Base-by-base conservation (phyloP, 2,113 vertebrate genomes). In the Prunella himalayana region DNA sequence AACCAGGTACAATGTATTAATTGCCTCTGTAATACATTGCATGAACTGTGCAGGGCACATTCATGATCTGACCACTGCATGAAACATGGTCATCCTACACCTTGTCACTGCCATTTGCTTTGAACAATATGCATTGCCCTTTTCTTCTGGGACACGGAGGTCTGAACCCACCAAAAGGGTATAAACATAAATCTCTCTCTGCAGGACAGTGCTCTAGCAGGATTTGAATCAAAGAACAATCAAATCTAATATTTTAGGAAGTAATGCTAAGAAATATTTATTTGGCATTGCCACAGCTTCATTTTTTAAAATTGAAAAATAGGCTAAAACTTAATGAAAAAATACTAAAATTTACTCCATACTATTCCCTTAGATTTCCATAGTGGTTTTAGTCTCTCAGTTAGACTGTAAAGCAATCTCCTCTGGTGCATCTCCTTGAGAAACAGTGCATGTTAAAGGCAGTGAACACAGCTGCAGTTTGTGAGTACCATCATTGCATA, bases 21-120 rank as follows among this genome's bases (percentile, higher is more conserved):
- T 7, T 47, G 25, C 60, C 33, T 72, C 30, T 6, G 0, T 30
- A n/a, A n/a, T n/a, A n/a, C n/a, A n/a, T n/a, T n/a, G 9, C 13
- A 23, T 22, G 23, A 22, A 33, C 27, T 11, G 15, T 63, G 35
- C 24, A 73, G 37, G 15, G 19, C 42, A 11, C 2, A 2, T 30
- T 64, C 25, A 13, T 4, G 10, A 30, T n/a, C 35, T 68, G 44
- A 60, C 30, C 10, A 9, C 6, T 44, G 18, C 18, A 41, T 37
- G 51, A 68, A 75, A 79, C 0, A 1, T 6, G 13, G 16, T 61
- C 28, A 24, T 60, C 23, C 19, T 50, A 41, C 72, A 75, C 11
- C 13, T 53, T 2, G 1, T 49, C 57, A 30, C 7, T 85, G 21
- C 27, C 1, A 0, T 56, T 61, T 78, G 19, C 33, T 82, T 35